Evolutionary conservation across 2,888 invertebrate genomes (phyloP).

Genomic region (Rhogogaster chlorosoma): DNA sequence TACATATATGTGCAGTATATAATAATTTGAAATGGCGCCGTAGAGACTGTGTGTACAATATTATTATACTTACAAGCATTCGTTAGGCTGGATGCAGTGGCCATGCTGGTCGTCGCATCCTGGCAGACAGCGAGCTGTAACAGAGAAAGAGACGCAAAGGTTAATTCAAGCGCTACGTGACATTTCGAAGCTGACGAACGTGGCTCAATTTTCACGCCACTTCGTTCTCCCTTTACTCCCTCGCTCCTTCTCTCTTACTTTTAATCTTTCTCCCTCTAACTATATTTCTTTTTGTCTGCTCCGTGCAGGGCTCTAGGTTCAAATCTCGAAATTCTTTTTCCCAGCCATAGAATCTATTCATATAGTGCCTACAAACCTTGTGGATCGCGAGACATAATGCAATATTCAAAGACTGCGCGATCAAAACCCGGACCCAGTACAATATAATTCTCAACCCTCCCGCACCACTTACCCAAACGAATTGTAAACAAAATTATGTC

Average conservation of each 20-base stretch:
- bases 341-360: background rate
- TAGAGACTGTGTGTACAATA: background rate
- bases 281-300: background rate
- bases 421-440: conserved; percentile 29
- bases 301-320: background rate
- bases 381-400: background rate
- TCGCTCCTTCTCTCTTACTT: conserved; percentile 38
- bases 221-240: conserved; percentile 50
- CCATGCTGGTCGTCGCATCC: conserved; percentile 96
- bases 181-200: conserved; percentile 51
- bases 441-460: background rate
- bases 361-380: background rate
- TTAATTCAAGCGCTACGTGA: conserved; percentile 68
- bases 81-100: conserved; percentile 94
- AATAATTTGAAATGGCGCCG: conserved; percentile 18
- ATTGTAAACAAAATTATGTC: conserved; percentile 17
- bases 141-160: conserved; percentile 78
- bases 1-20: background rate
- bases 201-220: conserved; percentile 50
- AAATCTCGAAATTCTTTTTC: background rate
- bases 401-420: conserved; percentile 10
- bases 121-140: conserved; percentile 94
- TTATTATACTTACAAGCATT: conserved; percentile 95
- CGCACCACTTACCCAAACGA: background rate
- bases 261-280: background rate